Base-by-base conservation (phyloP, 2,888 invertebrate genomes). In the Masnerella sp. region DNA sequence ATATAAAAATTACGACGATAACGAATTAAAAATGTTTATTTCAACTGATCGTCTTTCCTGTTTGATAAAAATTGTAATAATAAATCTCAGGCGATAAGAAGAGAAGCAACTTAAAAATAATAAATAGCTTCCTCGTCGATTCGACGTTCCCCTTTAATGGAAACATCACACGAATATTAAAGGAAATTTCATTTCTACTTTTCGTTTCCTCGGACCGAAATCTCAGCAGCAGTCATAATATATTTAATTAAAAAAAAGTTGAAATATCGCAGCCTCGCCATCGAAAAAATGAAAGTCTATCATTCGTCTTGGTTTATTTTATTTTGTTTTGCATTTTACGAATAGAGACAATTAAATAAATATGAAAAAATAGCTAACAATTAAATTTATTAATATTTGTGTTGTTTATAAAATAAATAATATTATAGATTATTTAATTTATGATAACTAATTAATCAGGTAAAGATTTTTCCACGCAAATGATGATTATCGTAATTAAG, bases 161-260 rank as follows among this genome's bases (percentile, higher is more conserved):
- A 67, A 67, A 58, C 67, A 67, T 67, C 67, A 58, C 51, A 51
- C 51, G 58, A 67, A 58, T 58, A 67, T 67, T 58, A 67, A 67
- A 67, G 67, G 51, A 67, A 58, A 67, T 67, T 67, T 58, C 56
- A 42, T 58, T 67, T 54, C 49, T 56, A 67, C 49, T 67, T 67
- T 56, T 58, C 67, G 42, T 67, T 67, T 49, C 42, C 67, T 58
- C 52, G 40, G 34, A 32, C 15, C 45, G 28, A 65, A 67, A 56
- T 49, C 47, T 65, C 56, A 32, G 47, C 40, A 45, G 43, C 43
- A 64, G 45, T 52, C 42, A 65, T 65, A 54, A 54, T 54, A 54
- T 47, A 65, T 54, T 65, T 54, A 65, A 65, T 65, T 65, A 65
- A 65, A 65, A 52, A 65, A 43, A 32, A 30, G 15, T 40, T 40